phyloP scores from a whole-genome alignment of 2,797 vertebrate genomes.

The Prionace glauca region DNA sequence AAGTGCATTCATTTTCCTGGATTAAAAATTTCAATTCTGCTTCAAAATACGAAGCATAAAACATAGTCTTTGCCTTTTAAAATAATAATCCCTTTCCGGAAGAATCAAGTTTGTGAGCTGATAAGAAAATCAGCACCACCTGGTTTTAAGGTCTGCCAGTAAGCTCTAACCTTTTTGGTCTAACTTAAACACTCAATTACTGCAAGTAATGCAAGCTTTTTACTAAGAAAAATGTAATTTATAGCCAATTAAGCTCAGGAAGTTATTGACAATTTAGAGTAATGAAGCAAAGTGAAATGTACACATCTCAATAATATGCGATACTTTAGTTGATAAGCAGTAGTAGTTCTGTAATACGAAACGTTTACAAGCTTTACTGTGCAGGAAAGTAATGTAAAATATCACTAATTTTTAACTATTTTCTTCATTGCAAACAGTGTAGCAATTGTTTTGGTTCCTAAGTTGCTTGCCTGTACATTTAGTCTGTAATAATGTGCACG shows the following conservation, averaged over 20 bases:
- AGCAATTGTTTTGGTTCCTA: neutral
- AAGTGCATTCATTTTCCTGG: neutral
- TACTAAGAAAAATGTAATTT: slow-evolving; percentile 51
- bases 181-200: slow-evolving; percentile 32
- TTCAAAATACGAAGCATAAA: neutral
- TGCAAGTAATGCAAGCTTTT: slow-evolving; percentile 12
- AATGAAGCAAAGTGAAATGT: slow-evolving; percentile 69
- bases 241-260: slow-evolving; percentile 72
- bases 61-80: neutral
- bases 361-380: neutral
- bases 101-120: slow-evolving; percentile 5
- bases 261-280: slow-evolving; percentile 71
- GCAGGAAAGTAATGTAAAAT: neutral
- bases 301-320: slow-evolving; percentile 53
- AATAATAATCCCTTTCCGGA: slow-evolving; percentile 15
- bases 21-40: neutral
- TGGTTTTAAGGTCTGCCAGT: slow-evolving; percentile 22
- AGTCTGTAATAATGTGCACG: neutral
- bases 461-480: neutral
- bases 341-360: neutral
- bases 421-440: neutral
- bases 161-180: slow-evolving; percentile 4
- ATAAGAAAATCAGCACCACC: slow-evolving; percentile 31
- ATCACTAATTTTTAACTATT: neutral
- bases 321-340: slow-evolving; percentile 63